phyloP scores from a whole-genome alignment of 2,797 vertebrate species.

The Oreochromis mossambicus region DNA sequence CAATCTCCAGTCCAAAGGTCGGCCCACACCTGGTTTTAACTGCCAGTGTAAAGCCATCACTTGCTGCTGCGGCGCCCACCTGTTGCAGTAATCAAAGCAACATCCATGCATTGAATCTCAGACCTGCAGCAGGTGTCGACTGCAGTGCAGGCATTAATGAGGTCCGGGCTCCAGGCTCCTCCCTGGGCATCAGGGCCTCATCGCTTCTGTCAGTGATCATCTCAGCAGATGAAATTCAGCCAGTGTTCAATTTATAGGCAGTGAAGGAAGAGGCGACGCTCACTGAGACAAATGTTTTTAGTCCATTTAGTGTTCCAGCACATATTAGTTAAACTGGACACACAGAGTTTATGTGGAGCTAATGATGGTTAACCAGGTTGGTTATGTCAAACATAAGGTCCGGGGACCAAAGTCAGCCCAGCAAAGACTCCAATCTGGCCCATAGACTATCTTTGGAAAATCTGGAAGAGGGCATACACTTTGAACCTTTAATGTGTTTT shows the following conservation, averaged over 20 bases:
- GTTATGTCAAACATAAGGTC: not conserved
- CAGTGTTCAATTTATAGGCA: accelerated
- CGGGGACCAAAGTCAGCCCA: not conserved
- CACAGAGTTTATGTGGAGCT: not conserved
- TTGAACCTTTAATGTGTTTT: no score
- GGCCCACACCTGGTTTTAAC: not conserved
- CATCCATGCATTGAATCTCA: not conserved
- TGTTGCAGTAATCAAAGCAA: not conserved
- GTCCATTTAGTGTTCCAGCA: not conserved
- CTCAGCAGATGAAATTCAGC: not conserved
- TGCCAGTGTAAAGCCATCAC: not conserved
- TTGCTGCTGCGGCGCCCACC: not conserved
- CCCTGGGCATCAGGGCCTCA: not conserved
- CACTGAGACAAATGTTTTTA: not conserved
- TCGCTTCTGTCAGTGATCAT: not conserved
- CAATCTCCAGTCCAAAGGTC: constrained; percentile 29
- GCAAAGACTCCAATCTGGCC: not conserved
- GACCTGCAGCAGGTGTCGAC: not conserved
- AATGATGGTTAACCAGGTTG: accelerated
- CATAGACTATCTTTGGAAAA: accelerated
- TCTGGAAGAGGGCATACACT: accelerated
- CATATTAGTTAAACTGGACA: not conserved
- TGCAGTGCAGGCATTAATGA: not conserved
- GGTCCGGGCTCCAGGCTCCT: accelerated
- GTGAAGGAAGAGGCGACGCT: accelerated